Conservation (phyloP, 2,888 invertebrate genomes). For the Andrena trimmerana region DNA sequence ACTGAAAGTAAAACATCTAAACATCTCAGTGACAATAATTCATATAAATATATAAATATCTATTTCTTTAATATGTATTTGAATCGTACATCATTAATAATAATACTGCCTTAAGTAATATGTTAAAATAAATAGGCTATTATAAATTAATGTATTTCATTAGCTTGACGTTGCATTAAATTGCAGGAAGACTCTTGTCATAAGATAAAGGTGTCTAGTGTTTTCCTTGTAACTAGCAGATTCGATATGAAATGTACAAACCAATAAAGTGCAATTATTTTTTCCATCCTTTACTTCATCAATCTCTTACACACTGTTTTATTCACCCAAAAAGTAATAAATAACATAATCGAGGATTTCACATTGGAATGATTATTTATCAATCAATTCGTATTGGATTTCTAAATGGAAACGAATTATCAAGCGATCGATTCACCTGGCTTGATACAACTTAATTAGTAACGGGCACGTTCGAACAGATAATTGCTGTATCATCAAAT, state of each 20-base stretch:
- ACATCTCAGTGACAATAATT: constrained; percentile 11
- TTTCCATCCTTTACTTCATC: constrained; percentile 21
- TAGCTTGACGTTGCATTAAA: constrained; percentile 19
- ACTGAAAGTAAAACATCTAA: constrained; percentile 18
- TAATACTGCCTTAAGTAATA: constrained; percentile 18
- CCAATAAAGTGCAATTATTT: constrained; percentile 34
- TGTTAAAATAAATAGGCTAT: constrained; percentile 34
- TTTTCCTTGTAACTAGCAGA: constrained; percentile 22
- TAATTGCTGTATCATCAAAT: constrained; percentile 13
- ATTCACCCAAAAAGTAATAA: constrained; percentile 75
- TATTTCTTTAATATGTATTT: constrained; percentile 26
- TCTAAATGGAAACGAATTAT: constrained; percentile 33
- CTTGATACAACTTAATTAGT: neutral
- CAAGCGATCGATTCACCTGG: constrained; percentile 19
- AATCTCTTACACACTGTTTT: constrained; percentile 66
- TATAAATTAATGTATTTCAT: constrained; percentile 39
- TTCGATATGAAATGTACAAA: constrained; percentile 11
- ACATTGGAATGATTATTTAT: constrained; percentile 69
- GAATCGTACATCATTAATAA: constrained; percentile 25
- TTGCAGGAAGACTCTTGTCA: constrained; percentile 39
- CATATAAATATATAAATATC: constrained; percentile 31
- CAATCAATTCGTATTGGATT: constrained; percentile 52
- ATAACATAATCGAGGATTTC: constrained; percentile 67
- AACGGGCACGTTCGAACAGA: constrained; percentile 3
- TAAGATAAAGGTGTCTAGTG: constrained; percentile 19